phyloP scores from a whole-genome alignment of 2,113 vertebrate genomes.

The Colinus virginianus region DNA sequence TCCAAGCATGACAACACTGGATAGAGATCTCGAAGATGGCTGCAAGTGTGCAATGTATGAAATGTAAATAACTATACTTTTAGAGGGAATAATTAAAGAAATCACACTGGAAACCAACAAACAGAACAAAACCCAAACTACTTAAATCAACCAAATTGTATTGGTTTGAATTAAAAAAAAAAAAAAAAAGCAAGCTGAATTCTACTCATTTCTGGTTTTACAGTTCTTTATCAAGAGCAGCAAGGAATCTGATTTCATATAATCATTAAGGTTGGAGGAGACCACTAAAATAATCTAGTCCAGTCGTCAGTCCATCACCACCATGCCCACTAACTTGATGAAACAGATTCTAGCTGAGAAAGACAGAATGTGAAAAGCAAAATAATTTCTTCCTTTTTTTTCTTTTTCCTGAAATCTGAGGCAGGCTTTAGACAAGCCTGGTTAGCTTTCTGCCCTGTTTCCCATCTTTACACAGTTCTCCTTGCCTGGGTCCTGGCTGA shows the following conservation, averaged over 20 bases:
- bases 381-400: background rate
- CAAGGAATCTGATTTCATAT: background rate
- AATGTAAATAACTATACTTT: too few relatives aligned
- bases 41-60: too few relatives aligned
- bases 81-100: too few relatives aligned
- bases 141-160: too few relatives aligned
- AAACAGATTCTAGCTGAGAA: background rate
- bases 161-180: too few relatives aligned
- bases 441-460: background rate
- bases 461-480: background rate
- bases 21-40: too few relatives aligned
- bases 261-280: too few relatives aligned
- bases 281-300: too few relatives aligned
- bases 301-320: too few relatives aligned
- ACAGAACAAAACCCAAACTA: too few relatives aligned
- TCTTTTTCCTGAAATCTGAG: background rate
- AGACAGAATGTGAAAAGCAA: background rate
- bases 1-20: too few relatives aligned
- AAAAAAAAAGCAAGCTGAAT: background rate
- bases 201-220: background rate
- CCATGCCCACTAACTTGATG: background rate
- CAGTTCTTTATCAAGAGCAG: background rate
- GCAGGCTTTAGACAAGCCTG: background rate
- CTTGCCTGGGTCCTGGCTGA: background rate
- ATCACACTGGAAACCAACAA: too few relatives aligned